Conservation (phyloP, 2,113 vertebrate species). For the Pipa parva region DNA sequence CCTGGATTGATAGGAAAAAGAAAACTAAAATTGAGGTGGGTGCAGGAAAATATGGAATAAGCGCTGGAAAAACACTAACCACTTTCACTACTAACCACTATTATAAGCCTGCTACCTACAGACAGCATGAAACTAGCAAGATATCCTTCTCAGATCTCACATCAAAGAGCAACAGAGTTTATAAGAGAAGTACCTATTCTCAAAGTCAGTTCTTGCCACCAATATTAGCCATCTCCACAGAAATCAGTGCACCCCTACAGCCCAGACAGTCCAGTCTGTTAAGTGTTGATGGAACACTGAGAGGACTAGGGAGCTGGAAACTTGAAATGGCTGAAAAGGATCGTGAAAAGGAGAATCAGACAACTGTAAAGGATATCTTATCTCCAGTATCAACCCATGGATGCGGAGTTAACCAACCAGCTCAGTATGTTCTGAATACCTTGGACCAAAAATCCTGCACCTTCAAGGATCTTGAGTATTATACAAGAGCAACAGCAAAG, state of each 20-base stretch:
- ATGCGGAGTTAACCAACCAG: background rate
- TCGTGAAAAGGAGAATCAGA: constrained; percentile 5
- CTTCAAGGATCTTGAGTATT: background rate
- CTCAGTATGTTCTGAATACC: background rate
- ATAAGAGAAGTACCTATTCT: constrained; percentile 2
- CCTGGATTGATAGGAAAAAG: constrained; percentile 43
- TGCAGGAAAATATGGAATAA: constrained; percentile 5
- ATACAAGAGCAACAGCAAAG: background rate
- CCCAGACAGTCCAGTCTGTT: background rate
- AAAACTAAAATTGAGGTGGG: constrained; percentile 32
- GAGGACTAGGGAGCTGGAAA: background rate
- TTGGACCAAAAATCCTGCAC: constrained; percentile 6
- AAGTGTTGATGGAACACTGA: background rate
- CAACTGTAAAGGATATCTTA: background rate
- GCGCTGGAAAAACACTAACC: background rate
- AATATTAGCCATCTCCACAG: background rate
- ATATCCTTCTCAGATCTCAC: constrained; percentile 3
- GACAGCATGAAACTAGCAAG: constrained; percentile 7
- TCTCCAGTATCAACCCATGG: background rate
- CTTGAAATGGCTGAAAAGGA: background rate
- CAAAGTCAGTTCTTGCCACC: constrained; percentile 31
- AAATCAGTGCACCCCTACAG: background rate
- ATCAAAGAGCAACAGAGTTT: background rate
- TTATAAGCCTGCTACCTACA: too few species aligned
- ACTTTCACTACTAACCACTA: constrained; percentile 2